Evolutionary conservation across 2,888 invertebrate genomes (phyloP).

Genomic region (Eudemis profundana): DNA sequence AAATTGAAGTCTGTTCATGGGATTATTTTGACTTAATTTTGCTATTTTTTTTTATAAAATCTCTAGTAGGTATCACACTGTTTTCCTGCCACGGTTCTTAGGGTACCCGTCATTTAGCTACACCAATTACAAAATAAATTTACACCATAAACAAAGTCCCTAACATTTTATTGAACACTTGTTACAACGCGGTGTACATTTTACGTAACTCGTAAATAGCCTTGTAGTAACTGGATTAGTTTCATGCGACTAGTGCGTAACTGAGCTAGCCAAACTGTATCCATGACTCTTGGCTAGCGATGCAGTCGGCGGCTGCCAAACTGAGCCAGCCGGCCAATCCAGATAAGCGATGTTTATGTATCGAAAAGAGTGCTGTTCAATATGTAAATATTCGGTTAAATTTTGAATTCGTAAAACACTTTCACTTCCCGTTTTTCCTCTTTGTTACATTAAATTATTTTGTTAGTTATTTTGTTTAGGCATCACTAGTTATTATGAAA

Average conservation of each 20-base stretch:
- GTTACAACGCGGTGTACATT: background rate
- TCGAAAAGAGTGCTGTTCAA: constrained; percentile 16
- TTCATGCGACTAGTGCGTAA: constrained; percentile 23
- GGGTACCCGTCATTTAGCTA: no score
- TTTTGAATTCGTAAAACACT: background rate
- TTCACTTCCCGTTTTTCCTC: no score
- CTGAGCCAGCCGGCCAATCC: constrained; percentile 28
- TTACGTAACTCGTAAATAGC: background rate
- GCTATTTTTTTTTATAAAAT: no score
- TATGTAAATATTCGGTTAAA: constrained; percentile 5
- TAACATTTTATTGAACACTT: background rate
- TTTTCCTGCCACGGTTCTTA: no score
- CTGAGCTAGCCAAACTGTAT: constrained; percentile 23
- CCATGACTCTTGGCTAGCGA: constrained; percentile 29
- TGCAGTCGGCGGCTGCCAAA: constrained; percentile 27
- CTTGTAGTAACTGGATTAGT: constrained; percentile 31
- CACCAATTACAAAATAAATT: background rate
- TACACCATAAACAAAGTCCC: background rate
- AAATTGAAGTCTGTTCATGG: no score
- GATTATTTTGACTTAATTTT: no score
- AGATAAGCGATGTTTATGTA: constrained; percentile 31
- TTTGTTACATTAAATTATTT: no score
- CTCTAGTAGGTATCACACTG: no score
- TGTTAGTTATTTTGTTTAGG: no score
- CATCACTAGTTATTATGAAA: no score